Percentiles rank a stretch among this genome's conserved stretches.
Evolutionary conservation across 2,113 vertebrate species (phyloP).

Genomic region (Nettapus auritus): DNA sequence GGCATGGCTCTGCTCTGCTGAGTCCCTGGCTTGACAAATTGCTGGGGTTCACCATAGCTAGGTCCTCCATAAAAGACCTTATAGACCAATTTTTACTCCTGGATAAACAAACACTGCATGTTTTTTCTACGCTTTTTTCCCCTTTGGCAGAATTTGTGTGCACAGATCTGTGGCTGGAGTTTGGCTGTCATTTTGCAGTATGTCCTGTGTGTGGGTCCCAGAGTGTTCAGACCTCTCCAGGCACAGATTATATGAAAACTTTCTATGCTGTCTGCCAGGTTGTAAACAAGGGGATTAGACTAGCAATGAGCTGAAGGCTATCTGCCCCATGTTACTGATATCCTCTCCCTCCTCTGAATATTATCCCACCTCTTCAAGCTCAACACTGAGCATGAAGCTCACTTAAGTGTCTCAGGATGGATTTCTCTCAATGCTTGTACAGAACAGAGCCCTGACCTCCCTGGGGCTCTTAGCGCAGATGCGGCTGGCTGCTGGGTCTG

Average conservation of each 20-base stretch:
- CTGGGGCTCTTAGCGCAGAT: background rate
- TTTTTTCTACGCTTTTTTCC: background rate
- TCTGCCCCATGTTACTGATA: background rate
- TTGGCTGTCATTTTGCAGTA: background rate
- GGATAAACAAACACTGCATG: background rate
- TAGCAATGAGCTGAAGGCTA: background rate
- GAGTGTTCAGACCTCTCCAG: background rate
- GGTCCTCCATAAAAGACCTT: background rate
- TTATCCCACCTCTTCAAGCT: background rate
- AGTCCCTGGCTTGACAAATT: background rate
- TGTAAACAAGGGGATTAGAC: background rate
- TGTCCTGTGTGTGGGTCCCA: rapidly evolving
- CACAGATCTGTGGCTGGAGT: background rate
- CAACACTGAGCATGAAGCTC: background rate
- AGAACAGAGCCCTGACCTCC: background rate
- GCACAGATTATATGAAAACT: background rate
- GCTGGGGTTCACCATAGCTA: background rate
- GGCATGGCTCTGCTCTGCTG: background rate
- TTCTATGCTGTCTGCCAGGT: background rate
- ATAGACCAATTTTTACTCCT: background rate
- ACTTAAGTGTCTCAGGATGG: background rate
- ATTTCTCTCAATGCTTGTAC: background rate
- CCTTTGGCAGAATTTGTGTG: background rate
- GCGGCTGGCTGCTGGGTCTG: background rate
- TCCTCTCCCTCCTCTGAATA: background rate